These are phyloP conservation scores for Castor canadensis DNA, from an alignment of 2,113 vertebrate species.

Conservation along the genomic window DNA sequence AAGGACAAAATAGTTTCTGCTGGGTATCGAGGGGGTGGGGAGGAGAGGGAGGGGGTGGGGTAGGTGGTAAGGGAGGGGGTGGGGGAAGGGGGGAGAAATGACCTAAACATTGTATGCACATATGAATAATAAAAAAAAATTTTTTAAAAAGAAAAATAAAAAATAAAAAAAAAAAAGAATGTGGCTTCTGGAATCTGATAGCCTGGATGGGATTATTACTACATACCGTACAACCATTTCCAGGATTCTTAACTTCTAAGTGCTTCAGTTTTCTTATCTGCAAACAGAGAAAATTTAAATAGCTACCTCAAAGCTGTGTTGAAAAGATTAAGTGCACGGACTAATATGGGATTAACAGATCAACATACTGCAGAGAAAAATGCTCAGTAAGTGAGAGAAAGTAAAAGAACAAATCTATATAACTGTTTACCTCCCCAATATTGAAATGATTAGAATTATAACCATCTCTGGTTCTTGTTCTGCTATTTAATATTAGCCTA, in stretches of 20 bases:
- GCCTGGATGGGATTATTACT: neutral
- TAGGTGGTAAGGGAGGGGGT: no score
- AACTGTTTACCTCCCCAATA: neutral
- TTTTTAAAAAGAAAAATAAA: no score
- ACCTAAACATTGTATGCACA: no score
- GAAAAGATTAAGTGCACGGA: neutral
- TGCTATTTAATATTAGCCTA: neutral
- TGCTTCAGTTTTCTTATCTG: neutral
- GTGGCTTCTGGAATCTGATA: neutral
- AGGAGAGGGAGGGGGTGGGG: no score
- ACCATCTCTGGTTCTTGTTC: neutral
- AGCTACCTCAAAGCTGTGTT: neutral
- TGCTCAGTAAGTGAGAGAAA: neutral
- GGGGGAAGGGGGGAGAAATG: no score
- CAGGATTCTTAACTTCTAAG: neutral
- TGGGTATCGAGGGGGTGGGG: no score
- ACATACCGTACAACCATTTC: neutral
- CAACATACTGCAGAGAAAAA: neutral
- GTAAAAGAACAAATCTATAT: neutral
- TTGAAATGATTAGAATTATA: neutral
- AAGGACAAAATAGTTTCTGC: no score
- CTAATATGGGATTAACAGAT: neutral
- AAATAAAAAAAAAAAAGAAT: no score
- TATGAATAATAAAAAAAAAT: no score
- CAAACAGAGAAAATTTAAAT: neutral